phyloP scores from a whole-genome alignment of 1,140 invertebrate genomes.

The Platorchestia sp. region DNA sequence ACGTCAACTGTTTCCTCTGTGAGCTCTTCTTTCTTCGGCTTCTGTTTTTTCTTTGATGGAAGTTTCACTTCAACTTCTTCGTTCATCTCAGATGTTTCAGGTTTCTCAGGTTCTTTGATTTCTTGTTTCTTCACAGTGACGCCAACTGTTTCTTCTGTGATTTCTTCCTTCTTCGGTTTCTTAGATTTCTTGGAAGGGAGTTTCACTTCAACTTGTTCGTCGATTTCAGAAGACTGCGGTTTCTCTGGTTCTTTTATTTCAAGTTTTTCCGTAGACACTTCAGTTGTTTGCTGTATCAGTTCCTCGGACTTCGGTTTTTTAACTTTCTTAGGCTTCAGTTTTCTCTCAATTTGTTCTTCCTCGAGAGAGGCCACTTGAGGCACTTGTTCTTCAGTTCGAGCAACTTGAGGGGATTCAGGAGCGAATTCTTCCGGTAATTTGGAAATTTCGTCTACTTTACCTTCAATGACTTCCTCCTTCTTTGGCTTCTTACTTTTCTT shows the following conservation, averaged over 20 bases:
- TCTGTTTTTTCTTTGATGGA: slow-evolving; percentile 56
- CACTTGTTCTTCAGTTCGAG: slow-evolving; percentile 49
- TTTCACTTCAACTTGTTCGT: slow-evolving; percentile 6
- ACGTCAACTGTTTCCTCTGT: slow-evolving; percentile 56
- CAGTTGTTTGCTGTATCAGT: slow-evolving; percentile 47
- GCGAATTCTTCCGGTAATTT: slow-evolving; percentile 53
- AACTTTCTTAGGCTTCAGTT: slow-evolving; percentile 60
- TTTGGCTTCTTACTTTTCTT: slow-evolving; percentile 61
- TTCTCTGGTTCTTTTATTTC: slow-evolving; percentile 58
- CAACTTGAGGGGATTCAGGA: slow-evolving; percentile 60
- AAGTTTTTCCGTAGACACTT: slow-evolving; percentile 23
- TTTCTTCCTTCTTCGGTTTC: slow-evolving; percentile 57
- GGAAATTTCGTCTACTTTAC: slow-evolving; percentile 58
- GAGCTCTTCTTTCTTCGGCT: slow-evolving; percentile 58
- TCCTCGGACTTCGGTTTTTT: slow-evolving; percentile 64
- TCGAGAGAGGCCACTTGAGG: slow-evolving; percentile 42
- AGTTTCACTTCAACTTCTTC: slow-evolving; percentile 58
- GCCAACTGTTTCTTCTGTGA: slow-evolving; percentile 63
- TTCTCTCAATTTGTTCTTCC: slow-evolving; percentile 56
- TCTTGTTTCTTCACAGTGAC: slow-evolving; percentile 45
- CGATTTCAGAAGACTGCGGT: slow-evolving; percentile 48
- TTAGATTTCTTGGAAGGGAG: slow-evolving; percentile 53
- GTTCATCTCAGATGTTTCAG: slow-evolving; percentile 31
- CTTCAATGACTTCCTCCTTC: slow-evolving; percentile 61
- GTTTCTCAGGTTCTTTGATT: slow-evolving; percentile 64